These are phyloP conservation scores for Pseudolaguvia tuberculata DNA, from an alignment of 2,113 vertebrate species.

Conservation along the genomic window DNA sequence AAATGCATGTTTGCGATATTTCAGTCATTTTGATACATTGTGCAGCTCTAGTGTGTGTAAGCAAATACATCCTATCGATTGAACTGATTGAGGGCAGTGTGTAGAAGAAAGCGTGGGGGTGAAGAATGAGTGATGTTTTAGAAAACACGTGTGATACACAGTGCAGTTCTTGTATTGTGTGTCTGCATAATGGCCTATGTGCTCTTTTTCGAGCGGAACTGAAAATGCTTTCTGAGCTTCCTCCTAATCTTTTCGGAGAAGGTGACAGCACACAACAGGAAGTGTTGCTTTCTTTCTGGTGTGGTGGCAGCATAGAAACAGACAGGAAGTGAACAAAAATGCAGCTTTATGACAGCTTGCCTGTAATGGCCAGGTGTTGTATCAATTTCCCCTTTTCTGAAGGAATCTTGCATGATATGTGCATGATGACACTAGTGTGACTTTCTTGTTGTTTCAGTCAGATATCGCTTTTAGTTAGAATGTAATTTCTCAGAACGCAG, in stretches of 20 bases:
- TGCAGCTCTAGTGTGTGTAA: too few relatives aligned
- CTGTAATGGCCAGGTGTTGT: not conserved
- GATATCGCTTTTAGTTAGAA: not conserved
- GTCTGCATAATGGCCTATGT: slow-evolving; percentile 5
- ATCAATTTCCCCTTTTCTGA: not conserved
- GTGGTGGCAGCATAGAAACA: slow-evolving; percentile 27
- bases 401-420: not conserved
- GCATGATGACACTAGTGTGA: not conserved
- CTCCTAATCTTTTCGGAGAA: slow-evolving; percentile 57
- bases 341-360: not conserved
- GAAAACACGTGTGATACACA: too few relatives aligned
- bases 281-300: slow-evolving; percentile 28
- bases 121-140: too few relatives aligned
- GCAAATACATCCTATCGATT: not conserved
- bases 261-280: slow-evolving; percentile 47
- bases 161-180: too few relatives aligned
- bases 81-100: not conserved
- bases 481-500: not conserved
- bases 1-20: too few relatives aligned
- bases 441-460: not conserved
- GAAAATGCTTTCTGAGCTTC: slow-evolving; percentile 51
- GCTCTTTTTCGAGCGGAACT: slow-evolving; percentile 46
- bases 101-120: not conserved
- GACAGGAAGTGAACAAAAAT: slow-evolving; percentile 32
- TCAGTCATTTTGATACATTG: too few relatives aligned